Evolutionary conservation across 1,140 invertebrate species (phyloP).

Genomic region (Aphelinus certus): DNA sequence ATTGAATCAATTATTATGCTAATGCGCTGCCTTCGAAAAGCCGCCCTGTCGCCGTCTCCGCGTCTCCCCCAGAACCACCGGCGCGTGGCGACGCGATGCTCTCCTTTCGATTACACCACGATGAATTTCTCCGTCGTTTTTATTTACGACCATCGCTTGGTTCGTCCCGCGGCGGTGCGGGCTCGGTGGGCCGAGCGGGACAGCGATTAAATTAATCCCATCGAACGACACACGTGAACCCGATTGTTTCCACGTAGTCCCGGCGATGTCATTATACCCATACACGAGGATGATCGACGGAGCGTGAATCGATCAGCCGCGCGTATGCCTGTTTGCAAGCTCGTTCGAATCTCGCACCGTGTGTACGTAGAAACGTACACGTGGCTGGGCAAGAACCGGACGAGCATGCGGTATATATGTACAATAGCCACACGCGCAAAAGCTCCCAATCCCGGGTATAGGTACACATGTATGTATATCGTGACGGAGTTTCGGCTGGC

Average conservation of each 20-base stretch:
- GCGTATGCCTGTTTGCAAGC: conserved; percentile 26
- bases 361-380: too few relatives aligned
- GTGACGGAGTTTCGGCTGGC: too few relatives aligned
- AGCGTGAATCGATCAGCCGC: conserved; percentile 2
- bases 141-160: neutral
- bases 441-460: too few relatives aligned
- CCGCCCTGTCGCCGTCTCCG: conserved; percentile 39
- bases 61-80: neutral
- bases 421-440: too few relatives aligned
- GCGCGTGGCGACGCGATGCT: neutral
- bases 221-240: too few relatives aligned
- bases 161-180: neutral
- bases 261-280: too few relatives aligned
- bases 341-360: conserved; percentile 30
- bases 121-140: neutral
- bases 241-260: conserved; percentile 4
- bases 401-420: too few relatives aligned
- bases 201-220: conserved; percentile 6
- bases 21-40: conserved; percentile 50
- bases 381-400: too few relatives aligned
- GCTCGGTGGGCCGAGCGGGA: too few relatives aligned
- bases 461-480: too few relatives aligned
- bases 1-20: conserved; percentile 59
- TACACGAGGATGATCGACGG: neutral
- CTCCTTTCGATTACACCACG: too few relatives aligned